Percentiles rank a stretch among this genome's conserved stretches.
Conservation (phyloP, 2,797 vertebrate species). For the Artibeus jamaicensis region DNA sequence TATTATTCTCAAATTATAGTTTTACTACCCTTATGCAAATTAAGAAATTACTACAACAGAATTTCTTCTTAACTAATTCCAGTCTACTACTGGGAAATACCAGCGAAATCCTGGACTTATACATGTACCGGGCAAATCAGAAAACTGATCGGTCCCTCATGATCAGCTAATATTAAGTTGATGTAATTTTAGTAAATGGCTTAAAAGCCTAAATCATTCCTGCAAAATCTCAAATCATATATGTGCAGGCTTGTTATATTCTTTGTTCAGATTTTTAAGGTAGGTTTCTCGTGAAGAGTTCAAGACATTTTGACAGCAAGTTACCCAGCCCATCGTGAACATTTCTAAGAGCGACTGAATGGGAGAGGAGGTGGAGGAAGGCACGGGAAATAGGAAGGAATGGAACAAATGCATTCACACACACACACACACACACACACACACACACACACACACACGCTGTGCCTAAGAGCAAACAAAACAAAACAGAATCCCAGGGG, state of each 20-base stretch:
- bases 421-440: too few species aligned
- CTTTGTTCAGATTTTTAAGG: not conserved
- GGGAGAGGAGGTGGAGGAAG: not conserved
- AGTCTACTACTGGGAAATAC: not conserved
- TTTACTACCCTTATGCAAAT: conserved; percentile 6
- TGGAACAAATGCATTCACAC: not conserved
- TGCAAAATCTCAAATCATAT: not conserved
- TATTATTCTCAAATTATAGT: conserved; percentile 44
- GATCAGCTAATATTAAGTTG: not conserved
- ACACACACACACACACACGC: accelerated
- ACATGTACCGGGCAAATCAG: not conserved
- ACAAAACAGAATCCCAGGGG: not conserved
- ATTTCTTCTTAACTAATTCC: conserved; percentile 15
- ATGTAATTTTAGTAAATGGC: not conserved
- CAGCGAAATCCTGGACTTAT: not conserved
- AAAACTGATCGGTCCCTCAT: not conserved
- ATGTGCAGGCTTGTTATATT: not conserved
- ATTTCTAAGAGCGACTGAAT: not conserved
- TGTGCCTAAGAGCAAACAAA: not conserved
- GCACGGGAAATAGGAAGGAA: not conserved
- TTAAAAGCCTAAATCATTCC: conserved; percentile 21
- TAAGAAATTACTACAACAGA: conserved; percentile 30
- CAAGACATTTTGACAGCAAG: not conserved
- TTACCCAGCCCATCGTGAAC: not conserved
- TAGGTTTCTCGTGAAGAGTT: not conserved